phyloP scores from a whole-genome alignment of 23 tunicate species.

The Trididemnum nubilum region DNA sequence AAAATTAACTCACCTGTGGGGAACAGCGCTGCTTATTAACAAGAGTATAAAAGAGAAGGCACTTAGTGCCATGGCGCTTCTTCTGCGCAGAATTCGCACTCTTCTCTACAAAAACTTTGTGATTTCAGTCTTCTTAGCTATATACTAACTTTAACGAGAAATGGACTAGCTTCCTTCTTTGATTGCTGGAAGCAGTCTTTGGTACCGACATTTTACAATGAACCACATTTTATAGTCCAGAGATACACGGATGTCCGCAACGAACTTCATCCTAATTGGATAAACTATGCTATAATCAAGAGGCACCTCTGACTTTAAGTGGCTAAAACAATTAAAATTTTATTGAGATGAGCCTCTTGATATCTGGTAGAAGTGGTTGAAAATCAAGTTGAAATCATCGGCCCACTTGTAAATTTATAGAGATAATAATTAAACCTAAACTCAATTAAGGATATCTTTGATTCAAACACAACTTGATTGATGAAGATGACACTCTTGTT shows the following conservation, averaged over 20 bases:
- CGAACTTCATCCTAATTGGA: slow-evolving; percentile 6
- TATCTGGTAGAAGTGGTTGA: not conserved
- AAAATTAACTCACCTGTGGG: slow-evolving; percentile 93
- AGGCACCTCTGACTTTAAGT: too few relatives aligned
- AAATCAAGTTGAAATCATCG: not conserved
- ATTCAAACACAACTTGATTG: too few relatives aligned
- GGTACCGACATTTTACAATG: not conserved
- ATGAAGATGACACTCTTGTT: not conserved
- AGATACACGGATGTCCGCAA: slow-evolving; percentile 11
- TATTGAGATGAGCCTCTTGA: not conserved
- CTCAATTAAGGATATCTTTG: too few relatives aligned
- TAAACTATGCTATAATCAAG: too few relatives aligned
- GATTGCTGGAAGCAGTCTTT: slow-evolving; percentile 60
- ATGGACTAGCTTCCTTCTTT: slow-evolving; percentile 46
- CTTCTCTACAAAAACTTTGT: slow-evolving; percentile 26
- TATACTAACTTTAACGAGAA: too few relatives aligned
- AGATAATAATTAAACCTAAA: too few relatives aligned
- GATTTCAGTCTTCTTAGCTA: slow-evolving; percentile 1
- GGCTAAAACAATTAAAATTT: not conserved
- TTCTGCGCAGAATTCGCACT: slow-evolving; percentile 56
- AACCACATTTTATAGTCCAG: slow-evolving; percentile 1
- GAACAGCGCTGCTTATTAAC: slow-evolving; percentile 87
- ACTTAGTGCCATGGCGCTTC: slow-evolving; percentile 80
- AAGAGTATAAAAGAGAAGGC: slow-evolving; percentile 54
- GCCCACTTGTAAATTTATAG: too few relatives aligned